Evolutionary conservation across 1,140 invertebrate species (phyloP), one percentile per base, ranked within the genome.

Genomic region (Ruditapes philippinarum): DNA sequence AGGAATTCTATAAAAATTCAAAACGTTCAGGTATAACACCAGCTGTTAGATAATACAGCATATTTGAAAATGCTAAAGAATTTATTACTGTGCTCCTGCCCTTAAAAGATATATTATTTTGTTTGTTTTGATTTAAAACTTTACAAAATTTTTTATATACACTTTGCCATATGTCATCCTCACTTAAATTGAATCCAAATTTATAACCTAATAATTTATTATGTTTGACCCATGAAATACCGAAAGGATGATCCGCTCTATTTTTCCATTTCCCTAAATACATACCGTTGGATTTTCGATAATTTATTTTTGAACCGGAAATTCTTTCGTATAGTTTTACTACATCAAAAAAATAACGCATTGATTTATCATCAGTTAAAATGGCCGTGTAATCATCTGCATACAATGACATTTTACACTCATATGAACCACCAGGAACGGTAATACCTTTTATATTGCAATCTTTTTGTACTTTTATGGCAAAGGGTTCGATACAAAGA

Each of bases 351-450:
- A 86, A 83, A 42, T 76, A 54, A 12, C 54, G 12, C 38, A 92
- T 82, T 45, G 87, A 90, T 0, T 62, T 51, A n/a, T 78, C 82
- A 79, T 78, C 40, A 4, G 85, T 57, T 28, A 76, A 83, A 65
- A 88, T 68, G 49, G 42, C 83, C 22, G 87, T 92, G 60, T 60
- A 88, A 57, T 92, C 90, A 83, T 92, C 91, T 17, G 92, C 92
- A 91, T 89, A 91, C 33, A 57, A n/a, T 22, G 88, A 90, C 3
- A 91, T 31, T 84, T 91, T 92, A 45, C 68, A 74, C 19, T 89
- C 54, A 11, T 57, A 22, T 51, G n/a, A 36, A 19, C 49, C 31
- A 90, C 83, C 91, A 22, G 91, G 91, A 3, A 91, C 5, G 38
- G 12, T 17, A 62, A 65, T 65, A 65, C 57, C 54, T 31, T 82